phyloP scores from a whole-genome alignment of 2,888 invertebrate species.

The Allophyes oxyacanthae region DNA sequence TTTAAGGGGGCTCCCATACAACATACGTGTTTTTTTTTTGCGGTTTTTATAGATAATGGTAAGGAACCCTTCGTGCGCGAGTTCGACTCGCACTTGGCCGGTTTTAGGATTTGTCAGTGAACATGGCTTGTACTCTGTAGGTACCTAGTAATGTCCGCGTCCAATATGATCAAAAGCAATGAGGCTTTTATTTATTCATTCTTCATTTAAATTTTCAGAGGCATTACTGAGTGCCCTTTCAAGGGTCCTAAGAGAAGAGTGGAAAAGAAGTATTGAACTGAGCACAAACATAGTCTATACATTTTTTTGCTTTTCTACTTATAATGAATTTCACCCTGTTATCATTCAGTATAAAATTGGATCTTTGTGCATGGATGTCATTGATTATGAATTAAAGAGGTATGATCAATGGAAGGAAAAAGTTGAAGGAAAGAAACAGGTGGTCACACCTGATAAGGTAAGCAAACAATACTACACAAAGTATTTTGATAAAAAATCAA shows the following conservation, averaged over 20 bases:
- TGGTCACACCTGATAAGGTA: slow-evolving; percentile 84
- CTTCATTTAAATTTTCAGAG: slow-evolving; percentile 88
- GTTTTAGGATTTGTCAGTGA: too few species aligned
- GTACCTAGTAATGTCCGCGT: too few species aligned
- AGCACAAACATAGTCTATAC: slow-evolving; percentile 99
- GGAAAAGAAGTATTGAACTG: slow-evolving; percentile 98
- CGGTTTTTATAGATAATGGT: too few species aligned
- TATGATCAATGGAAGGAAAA: slow-evolving; percentile 97
- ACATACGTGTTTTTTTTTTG: too few species aligned
- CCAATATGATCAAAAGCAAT: too few species aligned
- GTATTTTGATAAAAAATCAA: too few species aligned
- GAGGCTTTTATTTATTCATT: too few species aligned
- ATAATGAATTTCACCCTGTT: slow-evolving; percentile 97
- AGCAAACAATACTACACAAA: slow-evolving; percentile 14
- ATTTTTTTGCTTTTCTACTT: slow-evolving; percentile 99
- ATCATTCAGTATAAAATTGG: slow-evolving; percentile 99
- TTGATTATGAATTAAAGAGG: slow-evolving; percentile 97
- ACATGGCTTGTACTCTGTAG: too few species aligned
- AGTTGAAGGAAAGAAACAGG: slow-evolving; percentile 85
- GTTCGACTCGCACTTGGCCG: too few species aligned
- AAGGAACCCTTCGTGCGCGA: too few species aligned
- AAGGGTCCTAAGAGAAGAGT: slow-evolving; percentile 98
- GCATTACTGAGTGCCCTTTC: slow-evolving; percentile 98
- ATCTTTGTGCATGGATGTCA: slow-evolving; percentile 98
- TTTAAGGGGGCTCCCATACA: too few species aligned